A percentile compares a stretch with the other conserved stretches of the same genome.
Evolutionary conservation across 2,888 invertebrate genomes (phyloP).

Genomic region (Chymomyza caudatula): DNA sequence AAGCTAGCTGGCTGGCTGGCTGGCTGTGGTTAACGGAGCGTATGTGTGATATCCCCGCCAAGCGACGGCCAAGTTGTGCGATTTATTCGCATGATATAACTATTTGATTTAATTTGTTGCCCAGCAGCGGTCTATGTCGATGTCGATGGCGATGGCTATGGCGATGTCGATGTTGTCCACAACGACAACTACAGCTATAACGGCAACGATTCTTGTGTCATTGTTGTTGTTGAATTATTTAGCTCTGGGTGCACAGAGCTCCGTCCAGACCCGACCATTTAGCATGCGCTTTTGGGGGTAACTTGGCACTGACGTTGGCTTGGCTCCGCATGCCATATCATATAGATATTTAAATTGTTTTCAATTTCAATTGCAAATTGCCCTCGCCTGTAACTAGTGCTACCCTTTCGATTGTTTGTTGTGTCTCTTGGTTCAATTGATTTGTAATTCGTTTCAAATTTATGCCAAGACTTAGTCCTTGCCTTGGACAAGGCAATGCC

Average conservation of each 20-base stretch:
- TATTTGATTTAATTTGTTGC: conserved; percentile 66
- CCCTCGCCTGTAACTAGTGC: conserved; percentile 8
- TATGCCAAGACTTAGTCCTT: conserved; percentile 21
- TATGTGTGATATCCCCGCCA: conserved; percentile 68
- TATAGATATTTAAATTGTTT: conserved; percentile 45
- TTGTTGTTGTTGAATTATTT: conserved; percentile 10
- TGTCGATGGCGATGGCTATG: background rate
- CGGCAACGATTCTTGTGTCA: conserved; percentile 6
- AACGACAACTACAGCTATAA: background rate
- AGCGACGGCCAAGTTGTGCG: conserved; percentile 27
- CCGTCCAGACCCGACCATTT: background rate
- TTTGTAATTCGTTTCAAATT: conserved; percentile 51
- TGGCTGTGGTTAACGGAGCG: conserved; percentile 51
- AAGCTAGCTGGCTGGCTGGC: conserved; percentile 10
- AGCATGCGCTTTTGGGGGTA: background rate
- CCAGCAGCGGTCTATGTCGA: background rate
- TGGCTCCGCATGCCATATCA: background rate
- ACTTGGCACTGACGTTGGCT: background rate
- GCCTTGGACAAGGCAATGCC: background rate
- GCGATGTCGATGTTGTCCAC: background rate
- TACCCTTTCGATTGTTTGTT: conserved; percentile 10
- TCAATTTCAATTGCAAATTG: conserved; percentile 51
- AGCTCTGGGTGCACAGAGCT: background rate
- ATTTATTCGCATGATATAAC: conserved; percentile 70
- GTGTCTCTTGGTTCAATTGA: conserved; percentile 45